Percentiles rank a stretch among this genome's conserved stretches.
phyloP scores from a whole-genome alignment of 2,113 vertebrate species.

The Trinectes maculatus region DNA sequence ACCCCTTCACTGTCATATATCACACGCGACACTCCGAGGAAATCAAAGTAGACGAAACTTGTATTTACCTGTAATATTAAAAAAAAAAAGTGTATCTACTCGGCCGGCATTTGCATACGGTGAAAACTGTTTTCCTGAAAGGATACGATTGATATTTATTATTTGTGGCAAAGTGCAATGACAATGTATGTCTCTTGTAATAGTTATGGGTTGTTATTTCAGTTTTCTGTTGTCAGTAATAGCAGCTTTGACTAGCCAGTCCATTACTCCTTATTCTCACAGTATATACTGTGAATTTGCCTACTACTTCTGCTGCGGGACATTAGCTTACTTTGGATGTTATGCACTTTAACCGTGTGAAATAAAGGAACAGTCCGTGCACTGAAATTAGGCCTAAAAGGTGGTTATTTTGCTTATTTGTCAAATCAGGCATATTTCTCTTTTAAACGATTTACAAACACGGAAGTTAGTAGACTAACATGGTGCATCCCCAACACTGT shows the following conservation, averaged over 20 bases:
- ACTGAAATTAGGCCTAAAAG: conserved; percentile 57
- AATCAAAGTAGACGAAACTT: conserved; percentile 46
- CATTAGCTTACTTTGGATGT: conserved; percentile 62
- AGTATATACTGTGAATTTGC: conserved; percentile 67
- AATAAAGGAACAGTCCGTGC: conserved; percentile 49
- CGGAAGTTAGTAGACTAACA: conserved; percentile 41
- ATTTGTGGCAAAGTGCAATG: conserved; percentile 97
- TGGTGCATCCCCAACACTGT: conserved; percentile 30
- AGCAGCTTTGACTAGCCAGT: conserved; percentile 45
- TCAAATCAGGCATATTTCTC: conserved; percentile 32
- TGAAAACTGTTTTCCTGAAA: conserved; percentile 70
- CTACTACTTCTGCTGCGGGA: conserved; percentile 61
- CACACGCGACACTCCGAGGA: conserved; percentile 33
- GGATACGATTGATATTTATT: conserved; percentile 78
- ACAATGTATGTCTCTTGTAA: conserved; percentile 86
- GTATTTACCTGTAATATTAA: conserved; percentile 70
- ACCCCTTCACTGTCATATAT: background rate
- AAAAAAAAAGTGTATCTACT: conserved; percentile 51
- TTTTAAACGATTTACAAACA: conserved; percentile 31
- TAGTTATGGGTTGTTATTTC: conserved; percentile 79
- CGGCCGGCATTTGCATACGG: conserved; percentile 63
- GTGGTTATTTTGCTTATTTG: conserved; percentile 44
- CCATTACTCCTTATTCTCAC: conserved; percentile 60
- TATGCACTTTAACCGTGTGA: conserved; percentile 83
- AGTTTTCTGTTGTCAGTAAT: conserved; percentile 63